These are phyloP conservation scores for Zaprionus davidi DNA, from an alignment of 1,140 invertebrate genomes.

Conservation along the genomic window DNA sequence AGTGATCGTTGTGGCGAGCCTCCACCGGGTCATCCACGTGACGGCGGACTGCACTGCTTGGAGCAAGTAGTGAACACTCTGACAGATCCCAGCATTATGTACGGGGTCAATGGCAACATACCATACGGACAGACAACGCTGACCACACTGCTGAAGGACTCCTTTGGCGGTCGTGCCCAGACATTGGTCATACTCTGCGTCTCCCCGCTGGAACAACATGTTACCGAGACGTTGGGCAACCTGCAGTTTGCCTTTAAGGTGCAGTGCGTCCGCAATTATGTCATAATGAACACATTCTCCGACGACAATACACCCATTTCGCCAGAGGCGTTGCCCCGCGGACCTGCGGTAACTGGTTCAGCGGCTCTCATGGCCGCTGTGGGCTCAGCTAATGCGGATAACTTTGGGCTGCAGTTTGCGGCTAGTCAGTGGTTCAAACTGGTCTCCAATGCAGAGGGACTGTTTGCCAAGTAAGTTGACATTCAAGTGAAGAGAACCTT, in stretches of 20 bases:
- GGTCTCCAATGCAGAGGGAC: slow-evolving; percentile 92
- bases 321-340: slow-evolving; percentile 66
- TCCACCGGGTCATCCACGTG: slow-evolving; percentile 84
- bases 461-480: slow-evolving; percentile 88
- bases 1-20: slow-evolving; percentile 86
- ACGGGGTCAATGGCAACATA: slow-evolving; percentile 85
- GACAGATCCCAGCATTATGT: slow-evolving; percentile 86
- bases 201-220: slow-evolving; percentile 87
- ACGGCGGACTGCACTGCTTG: slow-evolving; percentile 86
- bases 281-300: slow-evolving; percentile 88
- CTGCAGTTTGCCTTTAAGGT: slow-evolving; percentile 87
- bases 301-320: slow-evolving; percentile 87
- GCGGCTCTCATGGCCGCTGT: slow-evolving; percentile 72
- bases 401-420: slow-evolving; percentile 91
- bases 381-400: slow-evolving; percentile 62
- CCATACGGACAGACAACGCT: slow-evolving; percentile 87
- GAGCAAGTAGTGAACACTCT: slow-evolving; percentile 87
- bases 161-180: slow-evolving; percentile 89
- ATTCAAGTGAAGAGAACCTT: neutral
- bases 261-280: slow-evolving; percentile 87
- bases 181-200: slow-evolving; percentile 88
- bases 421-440: slow-evolving; percentile 92
- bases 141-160: slow-evolving; percentile 88
- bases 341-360: slow-evolving; percentile 19
- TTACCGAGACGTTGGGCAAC: slow-evolving; percentile 87